Evolutionary conservation across 1,140 invertebrate genomes (phyloP).

Genomic region (Vollenhovia emeryi): DNA sequence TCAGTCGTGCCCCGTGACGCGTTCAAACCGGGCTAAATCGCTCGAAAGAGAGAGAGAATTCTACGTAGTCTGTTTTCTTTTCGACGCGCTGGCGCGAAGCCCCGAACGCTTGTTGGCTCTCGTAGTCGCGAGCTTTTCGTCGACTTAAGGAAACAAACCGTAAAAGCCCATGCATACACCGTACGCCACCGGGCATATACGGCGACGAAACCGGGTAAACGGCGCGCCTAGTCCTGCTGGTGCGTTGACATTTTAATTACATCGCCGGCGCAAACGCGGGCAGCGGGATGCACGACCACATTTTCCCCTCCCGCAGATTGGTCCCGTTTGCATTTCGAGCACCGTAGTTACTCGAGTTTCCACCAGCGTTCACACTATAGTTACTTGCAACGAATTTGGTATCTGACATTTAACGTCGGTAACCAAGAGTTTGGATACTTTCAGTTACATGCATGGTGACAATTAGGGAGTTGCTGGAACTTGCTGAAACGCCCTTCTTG

Average conservation of each 20-base stretch:
- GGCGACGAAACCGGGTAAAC: background rate
- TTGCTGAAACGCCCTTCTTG: background rate
- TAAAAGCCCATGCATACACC: slow-evolving; percentile 18
- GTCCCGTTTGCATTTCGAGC: slow-evolving; percentile 7
- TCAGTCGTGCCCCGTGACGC: slow-evolving; percentile 24
- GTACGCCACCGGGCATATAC: background rate
- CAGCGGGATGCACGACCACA: slow-evolving; percentile 26
- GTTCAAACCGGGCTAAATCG: slow-evolving; percentile 7
- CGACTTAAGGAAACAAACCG: slow-evolving; percentile 49
- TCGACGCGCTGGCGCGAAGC: slow-evolving; percentile 30
- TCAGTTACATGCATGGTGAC: background rate
- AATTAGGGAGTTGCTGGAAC: background rate
- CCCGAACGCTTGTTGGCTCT: slow-evolving; percentile 16
- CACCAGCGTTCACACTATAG: background rate
- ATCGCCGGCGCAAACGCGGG: slow-evolving; percentile 24
- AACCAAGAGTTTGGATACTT: background rate
- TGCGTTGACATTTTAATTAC: slow-evolving; percentile 58
- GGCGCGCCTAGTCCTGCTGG: background rate
- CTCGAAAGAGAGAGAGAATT: background rate
- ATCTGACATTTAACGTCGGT: background rate
- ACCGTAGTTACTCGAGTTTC: background rate
- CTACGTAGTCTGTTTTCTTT: slow-evolving; percentile 51
- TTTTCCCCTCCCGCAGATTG: background rate
- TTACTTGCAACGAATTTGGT: slow-evolving; percentile 1
- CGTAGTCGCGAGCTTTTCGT: slow-evolving; percentile 15